phyloP scores from a whole-genome alignment of 1,140 invertebrate species.

The Acyrthosiphon pisum region DNA sequence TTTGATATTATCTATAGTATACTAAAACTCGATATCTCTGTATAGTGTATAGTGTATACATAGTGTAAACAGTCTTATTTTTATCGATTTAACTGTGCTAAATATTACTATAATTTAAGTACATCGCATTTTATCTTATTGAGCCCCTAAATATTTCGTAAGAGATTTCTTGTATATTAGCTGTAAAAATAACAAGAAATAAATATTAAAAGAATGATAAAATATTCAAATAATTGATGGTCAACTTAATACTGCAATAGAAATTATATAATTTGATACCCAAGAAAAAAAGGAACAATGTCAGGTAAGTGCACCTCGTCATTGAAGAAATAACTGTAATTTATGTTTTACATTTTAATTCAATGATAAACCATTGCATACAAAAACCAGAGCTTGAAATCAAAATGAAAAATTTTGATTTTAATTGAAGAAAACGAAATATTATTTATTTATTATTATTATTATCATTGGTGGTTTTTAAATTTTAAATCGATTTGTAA shows the following conservation, averaged over 20 bases:
- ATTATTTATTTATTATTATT: no score
- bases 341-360: no score
- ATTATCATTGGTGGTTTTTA: no score
- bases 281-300: neutral
- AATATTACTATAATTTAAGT: neutral
- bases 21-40: neutral
- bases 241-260: no score
- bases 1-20: slow-evolving; percentile 13
- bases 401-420: no score
- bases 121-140: neutral
- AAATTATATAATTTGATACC: neutral
- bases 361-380: no score
- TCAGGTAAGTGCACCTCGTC: no score
- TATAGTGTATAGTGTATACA: no score
- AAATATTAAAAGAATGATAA: neutral
- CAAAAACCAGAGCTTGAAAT: no score
- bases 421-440: no score
- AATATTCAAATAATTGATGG: neutral
- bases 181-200: neutral
- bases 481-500: no score
- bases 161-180: neutral
- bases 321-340: no score
- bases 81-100: neutral
- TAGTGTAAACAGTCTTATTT: neutral
- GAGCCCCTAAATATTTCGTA: neutral